Base-by-base conservation (phyloP, 2,888 invertebrate species). In the Neoascia interrupta region DNA sequence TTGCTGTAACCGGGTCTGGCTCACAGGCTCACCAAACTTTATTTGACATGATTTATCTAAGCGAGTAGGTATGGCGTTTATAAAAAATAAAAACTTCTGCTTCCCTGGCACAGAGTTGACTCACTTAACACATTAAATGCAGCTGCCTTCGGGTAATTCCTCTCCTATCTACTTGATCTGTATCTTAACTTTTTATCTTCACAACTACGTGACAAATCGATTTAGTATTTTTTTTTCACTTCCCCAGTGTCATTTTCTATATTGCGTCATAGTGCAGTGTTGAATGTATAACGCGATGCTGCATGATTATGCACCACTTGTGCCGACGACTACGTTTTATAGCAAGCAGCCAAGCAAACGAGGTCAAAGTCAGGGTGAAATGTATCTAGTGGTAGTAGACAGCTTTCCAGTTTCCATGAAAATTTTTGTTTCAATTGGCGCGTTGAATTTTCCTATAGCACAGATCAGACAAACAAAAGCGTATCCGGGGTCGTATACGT, bases 351-450 rank as follows among this genome's bases (percentile, higher is more conserved):
- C 66, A 60, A 45, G 61, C 66, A 49, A 79, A 73, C 66, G 79
- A 73, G 73, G 79, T 79, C 79, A 79, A 79, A 73, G 79, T 79
- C 79, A 79, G 60, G 79, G 73, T 73, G 61, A 68, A 79, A 61
- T 60, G 61, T 61, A 45, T 53, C 43, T 18, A 56, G 39, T 61
- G 41, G 53, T 63, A n/a, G n/a, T n/a, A 75, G 69, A 69, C 75
- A 63, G 54, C 43, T 75, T 75, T 70, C 41, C 36, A 54, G 39
- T 60, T 66, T 39, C 41, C 54, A 41, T 41, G 8, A 8, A n/a
- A n/a, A 2, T 31, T 31, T 34, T n/a, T 6, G 26, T 61, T 66
- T 39, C 31, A 31, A 31, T 26, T 43, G 15, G 11, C 8, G 54
- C 56, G 61, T 66, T 45, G 58, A 56, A 61, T 60, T 68, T 66